Base-by-base conservation (phyloP, 2,113 vertebrate species). In the Calidris pugnax region DNA sequence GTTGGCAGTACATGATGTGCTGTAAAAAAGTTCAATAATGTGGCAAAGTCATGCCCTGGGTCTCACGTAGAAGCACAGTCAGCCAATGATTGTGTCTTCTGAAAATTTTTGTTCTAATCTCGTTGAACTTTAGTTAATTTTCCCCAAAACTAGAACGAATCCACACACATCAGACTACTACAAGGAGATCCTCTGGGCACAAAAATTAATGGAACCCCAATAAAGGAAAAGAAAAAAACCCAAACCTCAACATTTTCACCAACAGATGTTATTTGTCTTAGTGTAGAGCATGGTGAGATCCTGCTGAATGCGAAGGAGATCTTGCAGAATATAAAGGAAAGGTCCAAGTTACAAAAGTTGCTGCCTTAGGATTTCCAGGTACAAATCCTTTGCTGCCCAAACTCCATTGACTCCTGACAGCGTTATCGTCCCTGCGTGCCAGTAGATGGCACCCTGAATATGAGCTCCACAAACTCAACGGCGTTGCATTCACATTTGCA, bases 371-470 rank as follows among this genome's bases (percentile, higher is more conserved):
- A 57, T 87, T 79, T 78, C 76, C 73, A n/a, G 51, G 68, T 17
- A 75, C 43, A 78, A 82, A 76, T 32, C 20, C 45, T 82, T n/a
- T 53, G 24, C 73, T 55, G 45, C 37, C 72, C 78, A n/a, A 50
- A 43, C 53, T 90, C 33, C 60, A 5, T 5, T 12, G 55, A 9
- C 56, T 91, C 74, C 66, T 43, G n/a, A 63, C 32, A 48, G n/a
- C 4, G 13, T 48, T 39, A 64, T 28, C 33, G 3, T 77, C 80
- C 62, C 66, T 33, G 5, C 5, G 1, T 79, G 86, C 95, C 96
- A 95, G 96, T 92, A 97, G 95, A 95, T 97, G 94, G 94, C 97
- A 95, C 69, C 95, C 90, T 96, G 82, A 95, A 96, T 96, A 94
- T 97, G 88, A 95, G 94, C 95, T 94, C 93, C 43, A 80, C 59